Evolutionary conservation across 1,140 invertebrate genomes (phyloP).

Genomic region (Amphibalanus amphitrite): DNA sequence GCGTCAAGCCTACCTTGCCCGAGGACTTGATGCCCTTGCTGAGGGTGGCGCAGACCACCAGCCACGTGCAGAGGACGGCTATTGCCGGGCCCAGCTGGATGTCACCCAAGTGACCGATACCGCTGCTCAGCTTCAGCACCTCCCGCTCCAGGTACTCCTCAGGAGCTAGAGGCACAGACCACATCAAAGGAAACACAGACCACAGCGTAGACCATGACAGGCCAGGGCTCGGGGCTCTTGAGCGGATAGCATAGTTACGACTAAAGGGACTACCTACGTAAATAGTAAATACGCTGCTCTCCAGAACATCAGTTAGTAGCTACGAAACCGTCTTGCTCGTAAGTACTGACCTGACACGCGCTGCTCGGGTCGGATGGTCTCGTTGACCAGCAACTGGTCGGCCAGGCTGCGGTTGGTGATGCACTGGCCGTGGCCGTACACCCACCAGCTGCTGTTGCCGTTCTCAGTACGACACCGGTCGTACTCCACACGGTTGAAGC

Average conservation of each 20-base stretch:
- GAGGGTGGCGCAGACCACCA: slow-evolving; percentile 35
- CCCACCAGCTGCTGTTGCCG: neutral
- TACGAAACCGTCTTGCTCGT: no score
- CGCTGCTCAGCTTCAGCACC: slow-evolving; percentile 8
- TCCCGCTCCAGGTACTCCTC: slow-evolving; percentile 11
- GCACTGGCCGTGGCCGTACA: neutral
- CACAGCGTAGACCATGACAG: no score
- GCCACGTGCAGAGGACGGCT: slow-evolving; percentile 32
- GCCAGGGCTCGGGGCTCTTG: no score
- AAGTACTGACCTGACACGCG: neutral
- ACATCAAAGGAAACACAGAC: no score
- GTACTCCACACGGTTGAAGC: neutral
- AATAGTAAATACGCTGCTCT: no score
- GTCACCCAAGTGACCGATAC: slow-evolving; percentile 16
- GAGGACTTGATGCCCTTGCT: slow-evolving; percentile 32
- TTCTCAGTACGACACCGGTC: neutral
- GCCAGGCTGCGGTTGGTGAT: neutral
- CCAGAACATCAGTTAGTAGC: no score
- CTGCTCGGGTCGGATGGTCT: neutral
- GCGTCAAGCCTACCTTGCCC: no score
- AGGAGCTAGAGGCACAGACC: slow-evolving; percentile 1
- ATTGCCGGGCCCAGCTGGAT: slow-evolving; percentile 20
- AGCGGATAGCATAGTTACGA: no score
- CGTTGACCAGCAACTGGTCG: neutral
- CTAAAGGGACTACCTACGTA: no score